Percentiles rank a stretch among this genome's conserved stretches.
Evolutionary conservation across 2,797 vertebrate species (phyloP).

Genomic region (Cottoperca gobio): DNA sequence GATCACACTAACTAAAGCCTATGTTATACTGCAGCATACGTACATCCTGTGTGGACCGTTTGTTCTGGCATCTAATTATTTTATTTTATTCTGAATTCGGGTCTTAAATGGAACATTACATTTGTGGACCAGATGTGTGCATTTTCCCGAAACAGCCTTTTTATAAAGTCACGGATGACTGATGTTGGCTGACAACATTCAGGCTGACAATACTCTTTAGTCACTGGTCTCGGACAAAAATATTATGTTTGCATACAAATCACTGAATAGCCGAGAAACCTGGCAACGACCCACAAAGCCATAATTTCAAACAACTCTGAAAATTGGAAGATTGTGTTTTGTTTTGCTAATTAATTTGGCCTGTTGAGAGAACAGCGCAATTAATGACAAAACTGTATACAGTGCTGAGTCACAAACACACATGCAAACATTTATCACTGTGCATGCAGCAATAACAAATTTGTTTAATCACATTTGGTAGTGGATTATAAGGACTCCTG

Average conservation of each 20-base stretch:
- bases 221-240: slow-evolving; percentile 47
- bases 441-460: slow-evolving; percentile 62
- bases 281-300: slow-evolving; percentile 24
- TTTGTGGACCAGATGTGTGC: slow-evolving; percentile 83
- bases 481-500: slow-evolving; percentile 71
- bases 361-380: slow-evolving; percentile 47
- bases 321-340: slow-evolving; percentile 46
- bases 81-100: slow-evolving; percentile 50
- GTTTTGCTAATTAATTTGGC: slow-evolving; percentile 35
- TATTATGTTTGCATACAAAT: slow-evolving; percentile 52
- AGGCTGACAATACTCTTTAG: slow-evolving; percentile 54
- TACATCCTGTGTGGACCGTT: slow-evolving; percentile 53
- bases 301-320: slow-evolving; percentile 38
- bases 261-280: slow-evolving; percentile 21
- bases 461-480: slow-evolving; percentile 70
- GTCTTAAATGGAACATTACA: slow-evolving; percentile 66
- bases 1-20: slow-evolving; percentile 31
- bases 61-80: slow-evolving; percentile 71
- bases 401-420: slow-evolving; percentile 42
- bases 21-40: slow-evolving; percentile 37
- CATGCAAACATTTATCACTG: slow-evolving; percentile 56
- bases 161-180: slow-evolving; percentile 62
- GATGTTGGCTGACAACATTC: slow-evolving; percentile 50
- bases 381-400: slow-evolving; percentile 65
- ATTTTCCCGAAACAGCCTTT: slow-evolving; percentile 45